These are phyloP conservation scores for Dicranocentrus wangi DNA, from an alignment of 2,888 invertebrate genomes.

Conservation along the genomic window DNA sequence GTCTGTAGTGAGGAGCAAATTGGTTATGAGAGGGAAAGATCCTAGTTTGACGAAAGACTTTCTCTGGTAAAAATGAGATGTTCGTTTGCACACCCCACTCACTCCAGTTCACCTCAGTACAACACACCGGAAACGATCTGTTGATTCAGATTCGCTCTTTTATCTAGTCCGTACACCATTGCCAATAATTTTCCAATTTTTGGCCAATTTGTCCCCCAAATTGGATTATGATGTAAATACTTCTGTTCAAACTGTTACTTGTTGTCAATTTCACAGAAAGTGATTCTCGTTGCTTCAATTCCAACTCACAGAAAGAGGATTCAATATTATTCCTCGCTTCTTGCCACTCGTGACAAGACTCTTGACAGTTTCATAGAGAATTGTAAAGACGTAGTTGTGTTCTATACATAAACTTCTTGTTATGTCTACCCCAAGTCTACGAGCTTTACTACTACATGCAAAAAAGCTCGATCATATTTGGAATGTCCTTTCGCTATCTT, in stretches of 20 bases:
- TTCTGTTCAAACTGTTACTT: too few species aligned
- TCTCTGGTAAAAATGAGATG: not conserved
- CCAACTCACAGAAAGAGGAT: too few species aligned
- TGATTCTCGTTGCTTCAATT: too few species aligned
- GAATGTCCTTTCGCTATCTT: conserved; percentile 33
- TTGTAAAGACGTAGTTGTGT: not conserved
- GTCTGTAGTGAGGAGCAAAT: conserved; percentile 10
- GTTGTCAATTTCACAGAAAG: too few species aligned
- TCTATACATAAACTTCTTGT: not conserved
- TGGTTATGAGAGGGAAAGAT: conserved; percentile 5
- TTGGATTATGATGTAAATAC: conserved; percentile 1
- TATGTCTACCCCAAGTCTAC: not conserved
- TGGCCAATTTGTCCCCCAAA: not conserved
- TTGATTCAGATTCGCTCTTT: conserved; percentile 39
- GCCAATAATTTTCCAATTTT: conserved; percentile 54
- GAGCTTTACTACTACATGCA: not conserved
- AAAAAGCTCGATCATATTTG: conserved; percentile 17
- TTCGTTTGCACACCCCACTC: not conserved
- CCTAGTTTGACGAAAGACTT: not conserved
- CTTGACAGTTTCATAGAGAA: not conserved
- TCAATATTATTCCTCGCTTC: too few species aligned
- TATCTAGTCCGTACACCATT: conserved; percentile 38
- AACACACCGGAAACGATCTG: conserved; percentile 52
- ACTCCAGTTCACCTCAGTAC: too few species aligned
- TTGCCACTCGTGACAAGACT: not conserved